phyloP scores from a whole-genome alignment of 2,113 vertebrate species.

The Oncorhynchus masou region DNA sequence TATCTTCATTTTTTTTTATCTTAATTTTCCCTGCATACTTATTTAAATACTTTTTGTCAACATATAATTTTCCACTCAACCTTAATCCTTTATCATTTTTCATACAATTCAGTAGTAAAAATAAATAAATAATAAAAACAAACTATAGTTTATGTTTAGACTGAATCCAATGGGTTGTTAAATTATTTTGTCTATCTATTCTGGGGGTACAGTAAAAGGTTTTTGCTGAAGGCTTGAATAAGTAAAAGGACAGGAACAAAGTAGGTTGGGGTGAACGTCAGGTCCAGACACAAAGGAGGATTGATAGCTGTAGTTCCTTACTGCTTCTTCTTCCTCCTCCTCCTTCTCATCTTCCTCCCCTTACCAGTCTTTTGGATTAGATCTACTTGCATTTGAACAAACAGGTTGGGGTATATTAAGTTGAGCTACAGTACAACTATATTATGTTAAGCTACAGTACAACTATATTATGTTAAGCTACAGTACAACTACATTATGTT shows the following conservation, averaged over 20 bases:
- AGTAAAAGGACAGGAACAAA: too few species aligned
- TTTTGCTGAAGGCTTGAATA: background rate
- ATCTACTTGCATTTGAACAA: slow-evolving; percentile 27
- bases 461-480: too few species aligned
- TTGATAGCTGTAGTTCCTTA: background rate
- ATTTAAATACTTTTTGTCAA: too few species aligned
- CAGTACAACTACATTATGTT: too few species aligned
- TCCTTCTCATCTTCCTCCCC: background rate
- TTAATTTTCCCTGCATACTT: too few species aligned
- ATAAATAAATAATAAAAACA: background rate
- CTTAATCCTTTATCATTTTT: background rate
- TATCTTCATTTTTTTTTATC: too few species aligned
- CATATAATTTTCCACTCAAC: too few species aligned
- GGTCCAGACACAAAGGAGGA: background rate
- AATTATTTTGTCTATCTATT: background rate
- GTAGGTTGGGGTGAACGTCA: background rate
- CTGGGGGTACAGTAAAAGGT: background rate
- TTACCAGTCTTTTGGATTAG: slow-evolving; percentile 10
- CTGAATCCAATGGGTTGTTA: background rate
- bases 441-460: too few species aligned
- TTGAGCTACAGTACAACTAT: too few species aligned
- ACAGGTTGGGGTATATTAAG: slow-evolving; percentile 9
- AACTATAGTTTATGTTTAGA: background rate
- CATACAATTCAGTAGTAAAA: background rate
- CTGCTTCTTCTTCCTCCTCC: background rate